A percentile compares a stretch with the other conserved stretches of the same genome.
Evolutionary conservation across 2,888 invertebrate species (phyloP).

Genomic region (Himalopsyche tibetana): DNA sequence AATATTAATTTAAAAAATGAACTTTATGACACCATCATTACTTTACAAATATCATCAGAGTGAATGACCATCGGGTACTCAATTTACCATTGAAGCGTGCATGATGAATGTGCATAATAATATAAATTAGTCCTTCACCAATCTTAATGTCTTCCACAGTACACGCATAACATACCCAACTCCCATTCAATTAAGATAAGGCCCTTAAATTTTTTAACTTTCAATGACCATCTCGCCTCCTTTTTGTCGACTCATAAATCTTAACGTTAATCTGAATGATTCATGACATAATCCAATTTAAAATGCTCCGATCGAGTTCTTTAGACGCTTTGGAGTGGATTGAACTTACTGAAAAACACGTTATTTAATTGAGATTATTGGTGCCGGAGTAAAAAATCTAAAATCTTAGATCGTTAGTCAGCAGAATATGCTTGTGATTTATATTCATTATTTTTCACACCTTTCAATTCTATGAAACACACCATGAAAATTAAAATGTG

Average conservation of each 20-base stretch:
- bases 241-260: slow-evolving; percentile 53
- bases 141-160: slow-evolving; percentile 37
- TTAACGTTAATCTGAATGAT: slow-evolving; percentile 53
- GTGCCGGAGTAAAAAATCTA: slow-evolving; percentile 10
- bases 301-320: slow-evolving; percentile 53
- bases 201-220: slow-evolving; percentile 7
- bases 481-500: not conserved
- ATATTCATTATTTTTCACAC: not conserved
- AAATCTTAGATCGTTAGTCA: slow-evolving; percentile 14
- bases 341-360: slow-evolving; percentile 51
- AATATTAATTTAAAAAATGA: too few relatives aligned
- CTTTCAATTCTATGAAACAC: not conserved
- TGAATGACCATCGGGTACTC: not conserved
- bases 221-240: slow-evolving; percentile 40
- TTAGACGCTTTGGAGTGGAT: slow-evolving; percentile 32
- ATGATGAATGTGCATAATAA: slow-evolving; percentile 40
- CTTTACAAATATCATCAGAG: not conserved
- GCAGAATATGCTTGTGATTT: not conserved
- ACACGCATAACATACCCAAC: slow-evolving; percentile 16
- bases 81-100: not conserved
- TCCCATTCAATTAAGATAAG: slow-evolving; percentile 54
- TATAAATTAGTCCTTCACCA: slow-evolving; percentile 33
- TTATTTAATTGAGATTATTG: slow-evolving; percentile 48
- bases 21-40: too few relatives aligned
- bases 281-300: slow-evolving; percentile 56